Percentiles rank a stretch among this genome's conserved stretches.
These are phyloP conservation scores for Helostoma temminkii DNA, from an alignment of 2,797 vertebrate species.

Conservation along the genomic window DNA sequence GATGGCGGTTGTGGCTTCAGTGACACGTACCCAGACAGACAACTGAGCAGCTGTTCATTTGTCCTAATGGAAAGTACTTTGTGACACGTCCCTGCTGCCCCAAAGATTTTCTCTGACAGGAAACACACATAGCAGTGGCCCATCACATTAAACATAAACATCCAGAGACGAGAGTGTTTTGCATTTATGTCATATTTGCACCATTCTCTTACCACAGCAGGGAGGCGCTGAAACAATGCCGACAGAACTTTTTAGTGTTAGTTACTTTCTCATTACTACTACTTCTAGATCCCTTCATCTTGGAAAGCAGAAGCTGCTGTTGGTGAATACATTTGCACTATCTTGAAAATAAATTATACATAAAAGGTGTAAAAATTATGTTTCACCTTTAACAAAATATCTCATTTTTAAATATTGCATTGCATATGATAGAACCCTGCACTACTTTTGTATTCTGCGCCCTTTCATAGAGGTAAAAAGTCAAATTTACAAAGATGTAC, in stretches of 20 bases:
- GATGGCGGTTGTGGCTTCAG: constrained; percentile 64
- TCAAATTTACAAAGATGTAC: constrained; percentile 35
- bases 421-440: neutral
- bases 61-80: constrained; percentile 85
- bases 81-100: constrained; percentile 63
- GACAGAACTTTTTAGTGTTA: constrained; percentile 17
- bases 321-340: no score
- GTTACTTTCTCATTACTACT: neutral
- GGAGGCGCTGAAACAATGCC: neutral
- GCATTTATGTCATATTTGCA: constrained; percentile 29
- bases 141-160: constrained; percentile 65
- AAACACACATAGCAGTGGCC: constrained; percentile 45
- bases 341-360: neutral
- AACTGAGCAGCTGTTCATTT: constrained; percentile 90
- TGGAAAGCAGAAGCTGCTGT: constrained; percentile 6
- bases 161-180: constrained; percentile 44
- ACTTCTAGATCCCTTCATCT: neutral
- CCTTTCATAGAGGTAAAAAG: constrained; percentile 1
- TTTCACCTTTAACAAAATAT: neutral
- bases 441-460: neutral
- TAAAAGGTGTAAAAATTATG: neutral
- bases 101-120: constrained; percentile 61
- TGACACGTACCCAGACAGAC: constrained; percentile 79
- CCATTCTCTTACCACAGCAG: constrained; percentile 9
- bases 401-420: no score